Evolutionary conservation across 2,113 vertebrate genomes (phyloP).

Genomic region (Hippopotamus amphibius): DNA sequence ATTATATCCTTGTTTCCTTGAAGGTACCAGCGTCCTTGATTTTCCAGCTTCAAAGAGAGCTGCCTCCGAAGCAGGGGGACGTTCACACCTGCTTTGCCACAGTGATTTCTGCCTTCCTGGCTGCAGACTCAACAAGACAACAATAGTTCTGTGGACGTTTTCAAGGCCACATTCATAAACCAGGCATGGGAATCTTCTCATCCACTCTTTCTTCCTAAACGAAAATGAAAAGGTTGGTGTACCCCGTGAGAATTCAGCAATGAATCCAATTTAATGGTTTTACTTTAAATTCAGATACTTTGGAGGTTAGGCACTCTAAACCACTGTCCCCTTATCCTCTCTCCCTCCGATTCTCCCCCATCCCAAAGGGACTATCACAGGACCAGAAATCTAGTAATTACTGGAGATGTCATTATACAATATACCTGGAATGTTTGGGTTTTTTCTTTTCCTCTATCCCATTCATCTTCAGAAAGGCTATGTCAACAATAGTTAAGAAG

Average conservation of each 20-base stretch:
- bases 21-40: slow-evolving; percentile 77
- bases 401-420: background rate
- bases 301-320: background rate
- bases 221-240: background rate
- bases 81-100: slow-evolving; percentile 75
- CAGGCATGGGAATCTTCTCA: slow-evolving; percentile 26
- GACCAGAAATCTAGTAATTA: background rate
- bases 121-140: slow-evolving; percentile 80
- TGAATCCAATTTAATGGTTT: background rate
- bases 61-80: slow-evolving; percentile 60
- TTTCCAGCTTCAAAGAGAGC: slow-evolving; percentile 77
- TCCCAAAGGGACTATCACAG: background rate
- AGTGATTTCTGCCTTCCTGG: slow-evolving; percentile 69
- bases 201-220: slow-evolving; percentile 23
- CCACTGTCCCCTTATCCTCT: background rate
- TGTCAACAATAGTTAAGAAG: background rate
- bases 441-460: background rate
- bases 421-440: background rate
- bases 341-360: background rate
- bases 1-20: slow-evolving; percentile 81
- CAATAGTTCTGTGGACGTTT: slow-evolving; percentile 63
- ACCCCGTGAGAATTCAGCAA: background rate
- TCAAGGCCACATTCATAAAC: slow-evolving; percentile 72
- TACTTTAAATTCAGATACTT: background rate
- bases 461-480: background rate